These are phyloP conservation scores for Petrocephalus microphthalmus DNA, from an alignment of 2,113 vertebrate genomes.

Conservation along the genomic window DNA sequence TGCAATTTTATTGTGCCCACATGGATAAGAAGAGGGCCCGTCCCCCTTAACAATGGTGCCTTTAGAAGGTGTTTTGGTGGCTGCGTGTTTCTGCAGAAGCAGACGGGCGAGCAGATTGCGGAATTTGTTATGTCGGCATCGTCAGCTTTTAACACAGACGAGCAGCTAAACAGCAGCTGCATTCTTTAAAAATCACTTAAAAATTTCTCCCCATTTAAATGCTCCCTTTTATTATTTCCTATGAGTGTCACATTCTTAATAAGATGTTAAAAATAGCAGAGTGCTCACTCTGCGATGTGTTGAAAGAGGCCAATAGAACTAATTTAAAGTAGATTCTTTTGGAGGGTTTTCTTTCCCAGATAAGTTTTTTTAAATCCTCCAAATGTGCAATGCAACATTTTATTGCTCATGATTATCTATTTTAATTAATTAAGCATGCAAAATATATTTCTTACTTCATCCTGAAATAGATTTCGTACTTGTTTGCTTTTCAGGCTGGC, in stretches of 20 bases:
- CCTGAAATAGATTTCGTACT: background rate
- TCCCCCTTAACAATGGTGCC: background rate
- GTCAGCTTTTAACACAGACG: background rate
- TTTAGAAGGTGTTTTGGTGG: background rate
- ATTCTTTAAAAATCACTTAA: background rate
- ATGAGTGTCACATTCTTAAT: conserved; percentile 5
- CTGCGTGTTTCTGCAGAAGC: background rate
- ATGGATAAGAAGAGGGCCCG: background rate
- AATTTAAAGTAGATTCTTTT: background rate
- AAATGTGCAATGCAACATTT: background rate
- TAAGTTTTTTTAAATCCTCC: background rate
- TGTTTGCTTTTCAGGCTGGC: background rate
- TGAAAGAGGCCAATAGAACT: background rate
- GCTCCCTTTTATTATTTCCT: background rate
- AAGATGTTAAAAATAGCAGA: background rate
- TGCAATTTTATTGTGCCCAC: background rate
- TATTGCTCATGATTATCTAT: background rate
- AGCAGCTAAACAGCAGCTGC: background rate
- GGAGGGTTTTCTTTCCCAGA: background rate
- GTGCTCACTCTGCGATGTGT: background rate
- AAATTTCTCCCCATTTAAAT: background rate
- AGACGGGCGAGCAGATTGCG: background rate
- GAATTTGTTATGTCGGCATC: background rate
- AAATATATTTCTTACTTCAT: background rate
- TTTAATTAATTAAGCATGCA: background rate